Base-by-base conservation (phyloP, 1,140 invertebrate genomes). In the Lineus longissimus region DNA sequence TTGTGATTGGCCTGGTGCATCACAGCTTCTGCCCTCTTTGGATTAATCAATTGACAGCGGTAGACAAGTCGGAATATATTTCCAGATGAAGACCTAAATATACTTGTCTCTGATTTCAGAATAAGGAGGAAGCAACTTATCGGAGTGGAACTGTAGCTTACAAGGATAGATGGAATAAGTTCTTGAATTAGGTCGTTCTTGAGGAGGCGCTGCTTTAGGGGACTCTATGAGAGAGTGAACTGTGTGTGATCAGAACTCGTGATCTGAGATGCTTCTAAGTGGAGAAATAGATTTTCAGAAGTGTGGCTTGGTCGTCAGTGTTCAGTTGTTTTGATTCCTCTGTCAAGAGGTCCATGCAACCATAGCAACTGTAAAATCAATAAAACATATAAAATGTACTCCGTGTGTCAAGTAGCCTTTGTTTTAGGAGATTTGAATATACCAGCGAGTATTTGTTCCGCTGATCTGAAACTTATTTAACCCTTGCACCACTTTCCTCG, bases 81-180 rank as follows among this genome's bases (percentile, higher is more conserved):
- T n/a, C n/a, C n/a, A n/a, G n/a, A n/a, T n/a, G n/a, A n/a, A n/a
- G n/a, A n/a, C n/a, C n/a, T n/a, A n/a, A n/a, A n/a, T n/a, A n/a
- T n/a, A n/a, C n/a, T n/a, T n/a, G 9, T 51, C 9, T 23, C 25
- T 6, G 6, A 4, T 51, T 51, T 51, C 47, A 51, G 47, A n/a
- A 51, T 51, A 19, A 51, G 47, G 4, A 27, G n/a, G 47, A 91
- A 74, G 45, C 84, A 2, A 70, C 80, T 54, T 87, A 84, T 61
- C 83, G 89, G 62, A 86, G 78, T 36, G 90, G 90, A 6, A 84
- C 89, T 82, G 81, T 91, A 0, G 84, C 85, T 29, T 91, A 91
- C 81, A 87, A 83, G 69, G 89, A 91, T 73, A 86, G 90, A 69
- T 23, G 66, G 19, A 84, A 81, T 65, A 89, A 88, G 79, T 88